Evolutionary conservation across 2,113 vertebrate species (phyloP).

Genomic region (Phocoena phocoena): DNA sequence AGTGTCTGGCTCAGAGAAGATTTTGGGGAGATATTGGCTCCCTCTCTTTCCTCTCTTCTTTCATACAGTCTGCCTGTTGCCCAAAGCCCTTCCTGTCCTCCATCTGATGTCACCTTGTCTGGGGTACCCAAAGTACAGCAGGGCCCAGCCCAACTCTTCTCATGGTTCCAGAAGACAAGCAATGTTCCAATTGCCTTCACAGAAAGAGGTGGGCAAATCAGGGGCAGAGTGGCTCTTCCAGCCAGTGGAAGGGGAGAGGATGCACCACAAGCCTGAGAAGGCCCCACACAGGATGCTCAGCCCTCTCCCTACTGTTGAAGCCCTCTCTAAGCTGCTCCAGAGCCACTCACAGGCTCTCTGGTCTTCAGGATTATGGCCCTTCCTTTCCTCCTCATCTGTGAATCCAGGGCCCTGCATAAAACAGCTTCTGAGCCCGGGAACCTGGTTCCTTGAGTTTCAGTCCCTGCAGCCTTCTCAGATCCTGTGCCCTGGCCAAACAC

Average conservation of each 20-base stretch:
- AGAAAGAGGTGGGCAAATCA: neutral
- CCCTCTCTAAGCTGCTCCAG: neutral
- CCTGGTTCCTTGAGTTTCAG: neutral
- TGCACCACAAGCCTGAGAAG: neutral
- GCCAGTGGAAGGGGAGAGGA: neutral
- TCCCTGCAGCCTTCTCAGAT: neutral
- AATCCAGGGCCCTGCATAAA: neutral
- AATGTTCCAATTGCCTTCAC: neutral
- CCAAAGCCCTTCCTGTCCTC: neutral
- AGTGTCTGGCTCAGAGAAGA: neutral
- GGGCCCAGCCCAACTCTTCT: neutral
- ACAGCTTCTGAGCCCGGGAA: neutral
- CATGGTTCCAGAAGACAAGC: neutral
- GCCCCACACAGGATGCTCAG: accelerated
- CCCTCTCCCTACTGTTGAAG: neutral
- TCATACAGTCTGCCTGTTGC: neutral
- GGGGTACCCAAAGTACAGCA: neutral
- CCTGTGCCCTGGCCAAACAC: neutral
- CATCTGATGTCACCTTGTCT: neutral
- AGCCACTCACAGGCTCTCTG: neutral
- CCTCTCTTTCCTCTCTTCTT: neutral
- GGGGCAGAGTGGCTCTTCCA: neutral
- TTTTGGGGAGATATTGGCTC: neutral
- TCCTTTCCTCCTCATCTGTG: neutral
- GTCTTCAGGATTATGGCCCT: neutral